Evolutionary conservation across 2,888 invertebrate genomes (phyloP), one percentile per base, ranked within the genome.

Genomic region (Alviniconcha strummeri): DNA sequence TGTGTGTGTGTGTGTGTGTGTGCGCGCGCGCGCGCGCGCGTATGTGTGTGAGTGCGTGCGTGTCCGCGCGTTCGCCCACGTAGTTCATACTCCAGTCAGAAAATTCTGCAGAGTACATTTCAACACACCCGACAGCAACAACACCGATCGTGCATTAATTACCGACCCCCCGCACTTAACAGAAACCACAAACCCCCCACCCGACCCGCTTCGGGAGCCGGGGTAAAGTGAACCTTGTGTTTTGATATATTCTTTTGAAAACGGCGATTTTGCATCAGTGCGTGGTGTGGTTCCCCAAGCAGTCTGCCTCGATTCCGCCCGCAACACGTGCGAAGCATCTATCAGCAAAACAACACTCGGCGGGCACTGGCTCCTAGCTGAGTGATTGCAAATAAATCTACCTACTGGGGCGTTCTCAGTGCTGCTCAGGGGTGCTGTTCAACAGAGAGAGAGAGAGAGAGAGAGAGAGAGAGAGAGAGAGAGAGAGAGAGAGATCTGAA

Each of bases 261-360:
- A 36, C 36, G 36, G 36, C 71, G 71, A 71, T 19, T 19, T 19
- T 71, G n/a, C 55, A 56, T 77, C 19, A 11, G 57, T 13, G n/a
- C 54, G 77, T 55, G 55, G 55, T 7, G n/a, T 55, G 55, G 56
- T 3, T 4, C 17, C 5, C 15, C 56, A 36, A 36, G 36, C 36
- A 60, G 60, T 13, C 9, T 13, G 13, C 60, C 9, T 60, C 13
- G 60, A 52, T 57, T 19, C 67, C 17, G 69, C 52, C n/a, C 5
- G n/a, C 54, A 54, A n/a, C 80, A 80, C 69, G 80, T 80, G 80
- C 67, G 17, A 80, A 69, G 52, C 60, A 80, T 80, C 80, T 69
- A 36, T 80, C 80, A 80, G 80, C 67, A 19, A 54, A 36, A 80
- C 60, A 64, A 54, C 57, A 54, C 67, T 80, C 52, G 54, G 60